Base-by-base conservation (phyloP, 2,888 invertebrate genomes). In the Drosophila cracens region DNA sequence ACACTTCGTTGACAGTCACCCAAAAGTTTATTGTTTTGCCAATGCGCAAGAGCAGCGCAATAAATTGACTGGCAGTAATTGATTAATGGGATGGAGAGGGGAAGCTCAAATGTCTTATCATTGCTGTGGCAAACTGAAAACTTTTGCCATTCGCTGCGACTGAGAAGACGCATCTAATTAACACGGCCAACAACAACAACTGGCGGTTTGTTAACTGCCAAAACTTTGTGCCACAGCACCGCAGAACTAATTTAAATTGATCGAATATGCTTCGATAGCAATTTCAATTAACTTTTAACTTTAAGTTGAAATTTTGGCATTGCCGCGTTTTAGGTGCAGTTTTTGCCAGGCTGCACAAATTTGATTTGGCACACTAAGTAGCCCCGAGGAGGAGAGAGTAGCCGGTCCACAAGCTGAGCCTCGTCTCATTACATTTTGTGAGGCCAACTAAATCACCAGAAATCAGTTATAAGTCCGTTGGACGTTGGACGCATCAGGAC, bases 171-270 rank as follows among this genome's bases (percentile, higher is more conserved):
- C 78, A 67, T 76, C 75, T 89, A 85, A 85, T 85, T 89, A 87
- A 87, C 89, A 76, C 52, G 46, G 66, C 59, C 86, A 70, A 67
- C 74, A 65, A 62, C 76, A 64, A 56, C 74, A 81, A 58, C 49
- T 16, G 16, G 25, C 46, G 46, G 46, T 25, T 46, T 46, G 46
- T 36, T 59, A 40, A 61, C 66, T 49, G 68, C 81, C 81, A 43
- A 67, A 64, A 66, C 71, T 88, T 87, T 76, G 73, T 74, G 74
- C 56, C 52, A 58, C 64, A 67, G 46, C 63, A 69, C 58, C 79
- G 83, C 76, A 74, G 81, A 86, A 83, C 89, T 90, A 90, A 87
- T 87, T 90, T 79, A 90, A 90, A 87, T 90, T 87, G 90, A 87
- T 90, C 76, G 81, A 87, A 87, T 90, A 87, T 87, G 87, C 90